Conservation (phyloP, 2,888 invertebrate genomes). For the Zaprionus obscuricornis region DNA sequence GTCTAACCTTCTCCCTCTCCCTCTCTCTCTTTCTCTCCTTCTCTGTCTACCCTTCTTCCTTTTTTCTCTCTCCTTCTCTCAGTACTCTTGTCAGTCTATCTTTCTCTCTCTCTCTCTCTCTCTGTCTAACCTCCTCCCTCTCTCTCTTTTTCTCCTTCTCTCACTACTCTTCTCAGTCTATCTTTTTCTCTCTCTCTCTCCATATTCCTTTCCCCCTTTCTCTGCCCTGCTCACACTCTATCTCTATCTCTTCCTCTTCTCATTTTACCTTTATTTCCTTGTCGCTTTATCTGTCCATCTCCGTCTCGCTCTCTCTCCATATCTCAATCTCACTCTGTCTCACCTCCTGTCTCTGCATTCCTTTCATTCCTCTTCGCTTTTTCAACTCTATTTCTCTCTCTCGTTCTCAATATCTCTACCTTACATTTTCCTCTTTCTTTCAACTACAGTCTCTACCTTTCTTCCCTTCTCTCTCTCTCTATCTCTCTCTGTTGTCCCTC, state of each 20-base stretch:
- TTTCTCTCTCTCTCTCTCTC: not conserved
- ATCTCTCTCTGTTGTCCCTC: not conserved
- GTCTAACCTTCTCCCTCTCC: not conserved
- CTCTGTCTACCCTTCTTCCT: not conserved
- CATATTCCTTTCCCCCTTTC: conserved; percentile 3
- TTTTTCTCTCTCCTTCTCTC: conserved; percentile 4
- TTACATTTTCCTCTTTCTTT: not conserved
- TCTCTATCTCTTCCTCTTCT: too few relatives aligned
- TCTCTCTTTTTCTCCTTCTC: conserved; percentile 10
- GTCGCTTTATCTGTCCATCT: not conserved
- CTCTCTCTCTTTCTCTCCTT: not conserved
- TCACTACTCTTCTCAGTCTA: too few relatives aligned
- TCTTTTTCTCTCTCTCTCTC: too few relatives aligned
- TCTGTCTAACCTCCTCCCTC: not conserved
- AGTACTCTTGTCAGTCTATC: not conserved
- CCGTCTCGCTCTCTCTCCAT: too few relatives aligned
- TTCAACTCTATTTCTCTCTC: too few relatives aligned
- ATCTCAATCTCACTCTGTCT: too few relatives aligned
- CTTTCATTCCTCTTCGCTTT: not conserved
- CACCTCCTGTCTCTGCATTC: too few relatives aligned
- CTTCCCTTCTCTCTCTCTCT: too few relatives aligned
- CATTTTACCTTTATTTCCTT: too few relatives aligned
- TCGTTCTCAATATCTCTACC: not conserved
- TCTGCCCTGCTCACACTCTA: too few relatives aligned
- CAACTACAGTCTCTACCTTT: not conserved